A percentile compares a stretch with the other conserved stretches of the same genome.
Evolutionary conservation across 2,888 invertebrate species (phyloP).

Genomic region (Horisme vitalbata): DNA sequence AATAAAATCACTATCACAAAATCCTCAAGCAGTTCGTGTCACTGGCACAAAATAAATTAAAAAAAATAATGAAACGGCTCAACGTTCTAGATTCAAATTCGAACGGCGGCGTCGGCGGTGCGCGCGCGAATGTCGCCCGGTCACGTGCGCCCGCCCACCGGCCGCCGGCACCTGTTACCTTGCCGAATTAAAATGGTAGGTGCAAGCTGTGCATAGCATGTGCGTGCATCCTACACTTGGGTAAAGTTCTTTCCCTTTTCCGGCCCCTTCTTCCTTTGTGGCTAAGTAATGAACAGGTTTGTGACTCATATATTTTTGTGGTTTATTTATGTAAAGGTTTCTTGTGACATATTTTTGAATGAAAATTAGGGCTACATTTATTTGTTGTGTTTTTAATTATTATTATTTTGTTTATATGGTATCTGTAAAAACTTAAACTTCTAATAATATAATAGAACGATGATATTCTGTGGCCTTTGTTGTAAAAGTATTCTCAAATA

Average conservation of each 20-base stretch:
- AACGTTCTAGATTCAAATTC: conserved; percentile 61
- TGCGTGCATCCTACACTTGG: conserved; percentile 26
- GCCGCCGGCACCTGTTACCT: conserved; percentile 59
- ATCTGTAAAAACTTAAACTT: too few species aligned
- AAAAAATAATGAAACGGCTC: conserved; percentile 52
- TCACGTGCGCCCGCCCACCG: conserved; percentile 64
- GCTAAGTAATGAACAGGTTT: conserved; percentile 11
- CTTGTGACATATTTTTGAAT: not conserved
- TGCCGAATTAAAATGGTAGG: conserved; percentile 50
- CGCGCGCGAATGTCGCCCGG: conserved; percentile 77
- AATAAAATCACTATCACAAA: conserved; percentile 66
- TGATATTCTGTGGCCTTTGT: too few species aligned
- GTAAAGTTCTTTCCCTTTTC: conserved; percentile 51
- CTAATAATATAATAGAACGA: too few species aligned
- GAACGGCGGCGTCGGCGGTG: conserved; percentile 71
- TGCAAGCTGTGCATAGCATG: conserved; percentile 12
- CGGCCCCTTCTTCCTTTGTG: conserved; percentile 42
- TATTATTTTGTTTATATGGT: too few species aligned
- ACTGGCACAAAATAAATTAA: conserved; percentile 62
- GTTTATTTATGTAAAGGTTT: not conserved
- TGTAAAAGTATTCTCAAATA: too few species aligned
- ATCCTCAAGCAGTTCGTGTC: conserved; percentile 69
- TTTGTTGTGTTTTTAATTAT: too few species aligned
- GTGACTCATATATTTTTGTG: conserved; percentile 21
- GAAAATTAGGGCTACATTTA: too few species aligned